Base-by-base conservation (phyloP, 2,888 invertebrate species). In the Limenitis camilla region DNA sequence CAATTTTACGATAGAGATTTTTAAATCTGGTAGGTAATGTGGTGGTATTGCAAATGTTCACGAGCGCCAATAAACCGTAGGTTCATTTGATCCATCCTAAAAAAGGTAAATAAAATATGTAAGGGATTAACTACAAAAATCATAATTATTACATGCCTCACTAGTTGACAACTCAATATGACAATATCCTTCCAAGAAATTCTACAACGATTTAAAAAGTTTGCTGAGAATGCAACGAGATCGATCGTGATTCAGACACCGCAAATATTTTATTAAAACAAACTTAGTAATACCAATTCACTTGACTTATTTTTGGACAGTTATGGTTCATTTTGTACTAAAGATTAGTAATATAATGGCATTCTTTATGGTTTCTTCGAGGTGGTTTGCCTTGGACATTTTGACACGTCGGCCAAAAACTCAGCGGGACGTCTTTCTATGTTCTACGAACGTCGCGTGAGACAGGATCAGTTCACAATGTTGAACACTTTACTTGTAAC, bases 331-430 rank as follows among this genome's bases (percentile, higher is more conserved):
- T 29, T 61, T 56, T 61, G 40, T 28, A 30, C 1, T 41, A 49
- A 29, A 28, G 10, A 38, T 5, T 50, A 36, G 53, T 44, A 47
- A 30, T 39, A 28, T 19, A 50, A 50, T 38, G 32, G 33, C 47
- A 58, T 58, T 50, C 53, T 61, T 57, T 56, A 60, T 58, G 60
- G 62, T 68, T 40, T 61, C 61, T 64, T 64, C 67, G 66, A 78
- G 77, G 78, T 81, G 76, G 81, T 69, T 77, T 72, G 68, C 73
- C 66, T 74, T 72, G 73, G 78, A 78, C 81, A 81, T 84, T 83
- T 84, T 86, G 87, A 87, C 87, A 85, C 84, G 84, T 86, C 76
- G 77, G 77, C 74, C 76, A 78, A 84, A 83, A 71, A 69, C 81
- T 42, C 87, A 79, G 83, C 82, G 75, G 87, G 87, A 72, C 65